A percentile compares a stretch with the other conserved stretches of the same genome.
Conservation (phyloP, 35 echinoderm and acorn worm species). For the Lytechinus pictus region DNA sequence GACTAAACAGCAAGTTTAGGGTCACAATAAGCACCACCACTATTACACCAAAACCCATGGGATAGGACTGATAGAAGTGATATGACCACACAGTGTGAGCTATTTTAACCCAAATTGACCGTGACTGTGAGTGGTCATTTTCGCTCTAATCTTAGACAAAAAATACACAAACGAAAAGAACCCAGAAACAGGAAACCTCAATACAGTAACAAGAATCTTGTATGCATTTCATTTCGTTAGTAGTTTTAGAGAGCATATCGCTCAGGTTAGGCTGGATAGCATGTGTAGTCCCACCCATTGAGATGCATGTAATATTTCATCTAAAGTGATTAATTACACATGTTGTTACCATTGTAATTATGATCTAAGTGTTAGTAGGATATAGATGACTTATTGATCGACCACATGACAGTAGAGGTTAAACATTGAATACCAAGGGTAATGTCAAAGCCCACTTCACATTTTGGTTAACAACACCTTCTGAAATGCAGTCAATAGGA, state of each 20-base stretch:
- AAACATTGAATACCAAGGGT: background rate
- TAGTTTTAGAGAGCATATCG: background rate
- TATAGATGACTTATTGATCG: background rate
- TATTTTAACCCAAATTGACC: constrained; percentile 19
- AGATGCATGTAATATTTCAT: background rate
- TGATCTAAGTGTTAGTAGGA: background rate
- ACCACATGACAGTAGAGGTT: background rate
- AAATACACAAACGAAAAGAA: background rate
- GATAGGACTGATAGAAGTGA: background rate
- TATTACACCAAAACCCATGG: background rate
- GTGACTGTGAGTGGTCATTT: constrained; percentile 1
- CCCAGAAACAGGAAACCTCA: background rate
- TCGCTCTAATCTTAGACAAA: background rate
- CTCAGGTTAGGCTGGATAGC: background rate
- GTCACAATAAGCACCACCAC: background rate
- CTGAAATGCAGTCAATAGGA: background rate
- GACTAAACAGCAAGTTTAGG: background rate
- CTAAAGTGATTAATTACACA: background rate
- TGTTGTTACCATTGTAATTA: constrained; percentile 20
- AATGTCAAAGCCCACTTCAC: background rate
- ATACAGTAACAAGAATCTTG: background rate
- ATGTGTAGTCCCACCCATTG: background rate
- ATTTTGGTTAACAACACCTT: background rate
- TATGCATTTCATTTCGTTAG: background rate
- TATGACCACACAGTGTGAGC: constrained; percentile 9